Evolutionary conservation across 2,888 invertebrate species (phyloP).

Genomic region (Luffia ferchaultella): DNA sequence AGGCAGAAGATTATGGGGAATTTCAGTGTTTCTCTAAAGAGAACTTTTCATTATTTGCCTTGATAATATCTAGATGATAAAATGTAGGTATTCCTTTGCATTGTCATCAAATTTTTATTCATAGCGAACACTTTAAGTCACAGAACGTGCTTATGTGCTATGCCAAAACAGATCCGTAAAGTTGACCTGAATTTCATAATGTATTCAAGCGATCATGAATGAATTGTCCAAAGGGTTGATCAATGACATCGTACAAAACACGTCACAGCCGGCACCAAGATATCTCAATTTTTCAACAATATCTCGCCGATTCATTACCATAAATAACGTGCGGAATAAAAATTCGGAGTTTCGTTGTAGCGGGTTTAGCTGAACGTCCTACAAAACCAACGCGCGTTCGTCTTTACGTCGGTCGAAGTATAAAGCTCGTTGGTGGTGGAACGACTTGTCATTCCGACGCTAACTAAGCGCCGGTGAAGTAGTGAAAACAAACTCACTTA

Average conservation of each 20-base stretch:
- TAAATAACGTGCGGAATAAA: no score
- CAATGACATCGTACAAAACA: constrained; percentile 33
- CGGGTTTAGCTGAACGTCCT: constrained; percentile 34
- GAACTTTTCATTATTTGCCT: no score
- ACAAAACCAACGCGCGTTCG: constrained; percentile 56
- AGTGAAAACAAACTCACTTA: constrained; percentile 28
- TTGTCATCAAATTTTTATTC: no score
- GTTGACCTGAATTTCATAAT: constrained; percentile 52
- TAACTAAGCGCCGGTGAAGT: constrained; percentile 52
- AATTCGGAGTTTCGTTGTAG: no score
- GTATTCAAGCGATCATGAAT: constrained; percentile 39
- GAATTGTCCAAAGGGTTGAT: constrained; percentile 50
- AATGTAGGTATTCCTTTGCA: not conserved
- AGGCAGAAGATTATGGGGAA: no score
- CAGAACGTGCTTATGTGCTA: not conserved
- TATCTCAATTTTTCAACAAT: constrained; percentile 10
- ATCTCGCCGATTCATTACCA: not conserved
- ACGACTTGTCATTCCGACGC: constrained; percentile 55
- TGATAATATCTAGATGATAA: not conserved
- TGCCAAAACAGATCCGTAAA: constrained; percentile 36
- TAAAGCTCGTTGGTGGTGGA: constrained; percentile 52
- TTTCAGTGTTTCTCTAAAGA: no score
- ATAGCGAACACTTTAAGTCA: not conserved
- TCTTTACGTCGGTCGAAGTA: constrained; percentile 59
- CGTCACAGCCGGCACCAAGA: constrained; percentile 47